Base-by-base conservation (phyloP, 2,113 vertebrate species). In the Alethe diademata region DNA sequence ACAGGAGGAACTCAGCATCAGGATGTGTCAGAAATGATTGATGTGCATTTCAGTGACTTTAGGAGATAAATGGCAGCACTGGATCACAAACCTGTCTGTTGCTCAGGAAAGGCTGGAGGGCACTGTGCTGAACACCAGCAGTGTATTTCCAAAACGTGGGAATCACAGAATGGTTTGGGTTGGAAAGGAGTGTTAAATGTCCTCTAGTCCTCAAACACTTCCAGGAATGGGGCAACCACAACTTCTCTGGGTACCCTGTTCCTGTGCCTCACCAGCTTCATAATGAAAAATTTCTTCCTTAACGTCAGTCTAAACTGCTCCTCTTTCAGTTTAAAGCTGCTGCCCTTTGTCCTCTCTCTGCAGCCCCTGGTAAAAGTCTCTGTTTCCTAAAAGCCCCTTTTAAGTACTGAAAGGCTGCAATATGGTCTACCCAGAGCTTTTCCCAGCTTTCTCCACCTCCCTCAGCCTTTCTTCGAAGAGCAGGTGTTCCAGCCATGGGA, bases 381-480 rank as follows among this genome's bases (percentile, higher is more conserved):
- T 60, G 17, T 57, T 65, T 74, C 20, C 12, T 57, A 0, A 17
- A 56, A 33, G 24, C 19, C 23, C 16, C 7, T n/a, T 81, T 61
- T 11, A n/a, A 15, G 14, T 6, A 22, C 5, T 22, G n/a, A 11
- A 35, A 61, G 17, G 36, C 18, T 13, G 3, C 36, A 11, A 0
- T n/a, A 7, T 78, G 33, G 4, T 83, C 26, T 66, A 17, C 11
- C 29, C 0, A 3, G 6, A 45, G 33, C 24, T 14, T 38, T 43
- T 26, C 42, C 42, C 40, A 19, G 11, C 22, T 67, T 74, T 45
- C 36, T 38, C 10, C 54, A 40, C 2, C 29, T 89, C 16, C 57
- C 20, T 35, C 57, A 74, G 56, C 61, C 40, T 78, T 13, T 36
- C n/a, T 2, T 56, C 45, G 11, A 0, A 62, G 14, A 0, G 47